Evolutionary conservation across 2,888 invertebrate genomes (phyloP).

Genomic region (Globia sparganii): DNA sequence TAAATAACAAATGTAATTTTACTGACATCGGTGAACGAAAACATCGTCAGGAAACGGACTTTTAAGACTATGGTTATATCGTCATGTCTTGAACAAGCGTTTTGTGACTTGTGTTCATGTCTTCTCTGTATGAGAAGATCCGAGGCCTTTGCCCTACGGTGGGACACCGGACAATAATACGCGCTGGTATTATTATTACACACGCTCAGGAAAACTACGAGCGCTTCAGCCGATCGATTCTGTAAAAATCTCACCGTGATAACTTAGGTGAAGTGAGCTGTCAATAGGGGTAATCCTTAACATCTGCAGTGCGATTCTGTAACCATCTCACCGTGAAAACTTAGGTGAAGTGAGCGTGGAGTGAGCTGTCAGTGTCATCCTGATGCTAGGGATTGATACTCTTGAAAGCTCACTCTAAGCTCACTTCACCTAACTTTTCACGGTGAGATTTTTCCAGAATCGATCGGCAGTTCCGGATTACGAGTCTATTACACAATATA

Average conservation of each 20-base stretch:
- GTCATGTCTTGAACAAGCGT: not conserved
- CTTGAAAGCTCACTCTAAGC: too few species aligned
- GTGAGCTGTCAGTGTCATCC: too few species aligned
- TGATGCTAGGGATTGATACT: too few species aligned
- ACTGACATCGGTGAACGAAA: not conserved
- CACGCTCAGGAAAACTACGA: not conserved
- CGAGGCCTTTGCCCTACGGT: not conserved
- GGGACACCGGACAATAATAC: not conserved
- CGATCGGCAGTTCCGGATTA: not conserved
- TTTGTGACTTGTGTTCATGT: not conserved
- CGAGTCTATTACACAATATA: conserved; percentile 10
- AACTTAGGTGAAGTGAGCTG: too few species aligned
- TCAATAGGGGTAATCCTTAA: too few species aligned
- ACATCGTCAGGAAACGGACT: not conserved
- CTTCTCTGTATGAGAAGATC: not conserved
- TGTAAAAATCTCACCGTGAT: too few species aligned
- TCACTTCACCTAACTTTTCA: too few species aligned
- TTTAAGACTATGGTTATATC: not conserved
- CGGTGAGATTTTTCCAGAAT: too few species aligned
- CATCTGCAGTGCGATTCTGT: too few species aligned
- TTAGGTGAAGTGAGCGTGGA: too few species aligned
- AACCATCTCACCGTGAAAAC: too few species aligned
- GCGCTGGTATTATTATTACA: not conserved
- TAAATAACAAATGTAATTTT: not conserved
- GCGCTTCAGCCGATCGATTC: too few species aligned